Conservation (phyloP, 2,113 vertebrate genomes). For the Toxostoma redivivum region DNA sequence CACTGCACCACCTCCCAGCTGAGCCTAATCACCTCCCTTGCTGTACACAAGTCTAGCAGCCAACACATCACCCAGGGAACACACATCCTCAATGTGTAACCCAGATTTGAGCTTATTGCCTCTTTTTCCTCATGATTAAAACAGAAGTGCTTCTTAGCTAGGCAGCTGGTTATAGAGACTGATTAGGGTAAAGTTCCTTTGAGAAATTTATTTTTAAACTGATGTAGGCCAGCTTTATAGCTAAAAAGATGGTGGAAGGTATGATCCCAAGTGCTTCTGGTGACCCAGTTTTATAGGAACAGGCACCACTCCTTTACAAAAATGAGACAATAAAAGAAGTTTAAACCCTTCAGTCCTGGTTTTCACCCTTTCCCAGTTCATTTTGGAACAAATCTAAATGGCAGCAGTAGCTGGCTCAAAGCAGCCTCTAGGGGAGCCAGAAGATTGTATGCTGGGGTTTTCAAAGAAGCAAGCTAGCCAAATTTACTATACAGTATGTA, state of each 20-base stretch:
- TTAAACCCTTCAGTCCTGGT: background rate
- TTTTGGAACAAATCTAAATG: background rate
- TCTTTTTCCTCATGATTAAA: background rate
- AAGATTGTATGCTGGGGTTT: constrained; percentile 10
- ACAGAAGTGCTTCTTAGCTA: background rate
- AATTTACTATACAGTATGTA: background rate
- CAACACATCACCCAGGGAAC: background rate
- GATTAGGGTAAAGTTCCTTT: background rate
- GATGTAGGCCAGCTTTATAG: constrained; percentile 11
- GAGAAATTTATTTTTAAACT: constrained; percentile 33
- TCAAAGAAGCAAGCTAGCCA: background rate
- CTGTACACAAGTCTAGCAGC: background rate
- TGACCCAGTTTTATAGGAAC: constrained; percentile 3
- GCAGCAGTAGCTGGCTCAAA: background rate
- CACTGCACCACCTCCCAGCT: background rate
- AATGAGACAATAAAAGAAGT: background rate
- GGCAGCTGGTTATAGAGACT: background rate
- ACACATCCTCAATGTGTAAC: background rate
- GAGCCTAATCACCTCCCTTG: background rate
- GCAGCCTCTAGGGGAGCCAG: constrained; percentile 43
- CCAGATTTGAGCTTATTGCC: background rate
- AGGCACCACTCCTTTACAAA: background rate
- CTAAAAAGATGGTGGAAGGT: constrained; percentile 11
- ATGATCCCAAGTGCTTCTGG: background rate
- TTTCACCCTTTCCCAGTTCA: background rate